Percentiles rank a stretch among this genome's conserved stretches.
These are phyloP conservation scores for Vireo griseus DNA, from an alignment of 2,797 vertebrate genomes.

Conservation along the genomic window DNA sequence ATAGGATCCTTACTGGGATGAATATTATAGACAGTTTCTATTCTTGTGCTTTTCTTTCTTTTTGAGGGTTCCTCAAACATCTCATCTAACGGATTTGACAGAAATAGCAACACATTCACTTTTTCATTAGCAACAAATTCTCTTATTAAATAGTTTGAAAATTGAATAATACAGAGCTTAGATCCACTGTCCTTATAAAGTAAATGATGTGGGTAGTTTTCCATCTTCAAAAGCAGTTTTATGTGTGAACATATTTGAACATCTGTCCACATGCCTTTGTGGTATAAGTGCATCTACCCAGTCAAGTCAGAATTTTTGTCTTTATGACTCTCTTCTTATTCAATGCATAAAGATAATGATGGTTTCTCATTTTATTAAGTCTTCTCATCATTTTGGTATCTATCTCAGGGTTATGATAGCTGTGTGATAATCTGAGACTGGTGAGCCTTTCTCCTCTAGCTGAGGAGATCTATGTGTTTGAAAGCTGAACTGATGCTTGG, in stretches of 20 bases:
- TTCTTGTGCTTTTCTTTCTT: background rate
- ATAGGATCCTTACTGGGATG: background rate
- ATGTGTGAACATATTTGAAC: background rate
- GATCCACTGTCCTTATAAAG: background rate
- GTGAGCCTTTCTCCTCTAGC: background rate
- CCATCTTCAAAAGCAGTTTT: background rate
- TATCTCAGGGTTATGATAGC: background rate
- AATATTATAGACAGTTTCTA: background rate
- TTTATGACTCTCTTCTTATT: background rate
- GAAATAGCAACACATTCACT: background rate
- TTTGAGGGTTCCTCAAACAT: background rate
- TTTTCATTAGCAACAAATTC: conserved; percentile 37
- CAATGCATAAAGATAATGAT: background rate
- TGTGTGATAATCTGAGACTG: background rate
- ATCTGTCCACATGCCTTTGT: background rate
- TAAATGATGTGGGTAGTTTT: background rate
- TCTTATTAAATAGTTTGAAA: conserved; percentile 2
- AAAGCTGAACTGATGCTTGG: background rate
- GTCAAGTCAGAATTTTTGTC: background rate
- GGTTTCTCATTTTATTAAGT: background rate
- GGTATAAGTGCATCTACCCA: background rate
- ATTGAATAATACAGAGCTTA: background rate
- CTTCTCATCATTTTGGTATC: background rate
- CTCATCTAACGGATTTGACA: background rate
- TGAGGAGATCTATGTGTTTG: background rate